A percentile compares a stretch with the other conserved stretches of the same genome.
Evolutionary conservation across 2,888 invertebrate species (phyloP).

Genomic region (Dioctria linearis): DNA sequence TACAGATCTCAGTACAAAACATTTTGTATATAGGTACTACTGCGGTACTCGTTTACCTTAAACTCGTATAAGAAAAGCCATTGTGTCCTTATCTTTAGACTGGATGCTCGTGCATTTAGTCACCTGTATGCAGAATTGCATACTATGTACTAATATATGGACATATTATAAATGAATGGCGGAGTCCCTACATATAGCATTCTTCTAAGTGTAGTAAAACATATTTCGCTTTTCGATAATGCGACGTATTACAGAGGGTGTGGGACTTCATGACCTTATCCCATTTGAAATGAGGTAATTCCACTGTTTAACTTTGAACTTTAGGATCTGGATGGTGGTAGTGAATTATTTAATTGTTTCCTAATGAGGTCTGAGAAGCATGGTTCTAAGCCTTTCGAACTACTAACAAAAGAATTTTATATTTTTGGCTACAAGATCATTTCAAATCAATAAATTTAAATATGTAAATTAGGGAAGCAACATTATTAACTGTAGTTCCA

Average conservation of each 20-base stretch:
- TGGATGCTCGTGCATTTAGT: constrained; percentile 12
- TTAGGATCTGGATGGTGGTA: constrained; percentile 5
- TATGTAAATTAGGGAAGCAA: too few relatives aligned
- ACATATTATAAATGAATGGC: too few relatives aligned
- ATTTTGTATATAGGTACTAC: background rate
- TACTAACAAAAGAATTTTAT: background rate
- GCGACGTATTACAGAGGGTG: background rate
- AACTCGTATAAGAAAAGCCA: constrained; percentile 8
- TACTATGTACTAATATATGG: too few relatives aligned
- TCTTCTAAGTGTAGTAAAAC: background rate
- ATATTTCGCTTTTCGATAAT: background rate
- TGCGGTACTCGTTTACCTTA: background rate
- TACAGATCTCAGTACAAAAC: background rate
- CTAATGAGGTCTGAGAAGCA: background rate
- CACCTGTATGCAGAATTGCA: too few relatives aligned
- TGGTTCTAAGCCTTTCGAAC: background rate
- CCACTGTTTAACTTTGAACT: constrained; percentile 33
- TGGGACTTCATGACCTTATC: background rate
- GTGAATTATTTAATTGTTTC: constrained; percentile 32
- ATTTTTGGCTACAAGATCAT: background rate
- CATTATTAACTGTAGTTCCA: too few relatives aligned
- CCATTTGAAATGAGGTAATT: constrained; percentile 28
- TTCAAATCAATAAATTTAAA: background rate
- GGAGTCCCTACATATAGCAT: background rate
- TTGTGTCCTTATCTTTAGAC: constrained; percentile 20